These are phyloP conservation scores for Drosophila melanosoma DNA, from an alignment of 2,888 invertebrate genomes.

Conservation along the genomic window DNA sequence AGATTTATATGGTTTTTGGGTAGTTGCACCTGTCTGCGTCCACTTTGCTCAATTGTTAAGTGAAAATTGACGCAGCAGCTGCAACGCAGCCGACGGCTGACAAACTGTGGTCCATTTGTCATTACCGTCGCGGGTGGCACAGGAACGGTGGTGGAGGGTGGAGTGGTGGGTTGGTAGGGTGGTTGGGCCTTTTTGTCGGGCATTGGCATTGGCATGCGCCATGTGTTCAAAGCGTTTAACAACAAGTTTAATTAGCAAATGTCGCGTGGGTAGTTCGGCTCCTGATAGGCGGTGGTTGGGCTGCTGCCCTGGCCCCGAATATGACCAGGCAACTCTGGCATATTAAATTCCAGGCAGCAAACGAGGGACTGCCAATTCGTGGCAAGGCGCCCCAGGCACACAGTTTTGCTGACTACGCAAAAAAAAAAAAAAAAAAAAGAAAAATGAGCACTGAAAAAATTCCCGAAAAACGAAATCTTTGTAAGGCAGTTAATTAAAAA, in stretches of 20 bases:
- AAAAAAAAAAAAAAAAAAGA: conserved; percentile 14
- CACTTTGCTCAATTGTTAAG: conserved; percentile 41
- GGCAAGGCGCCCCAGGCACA: conserved; percentile 54
- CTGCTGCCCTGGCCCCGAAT: not conserved
- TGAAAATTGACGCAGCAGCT: conserved; percentile 53
- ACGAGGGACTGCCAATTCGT: conserved; percentile 70
- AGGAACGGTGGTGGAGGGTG: not conserved
- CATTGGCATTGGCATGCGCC: conserved; percentile 49
- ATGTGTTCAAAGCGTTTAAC: conserved; percentile 54
- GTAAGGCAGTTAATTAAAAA: conserved; percentile 77
- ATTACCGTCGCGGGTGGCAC: conserved; percentile 40
- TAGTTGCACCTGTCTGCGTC: not conserved
- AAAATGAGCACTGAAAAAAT: conserved; percentile 20
- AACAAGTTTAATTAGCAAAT: conserved; percentile 70
- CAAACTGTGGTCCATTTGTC: conserved; percentile 76
- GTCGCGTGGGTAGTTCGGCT: conserved; percentile 26
- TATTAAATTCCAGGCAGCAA: conserved; percentile 54
- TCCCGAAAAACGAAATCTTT: conserved; percentile 67
- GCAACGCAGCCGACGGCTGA: conserved; percentile 56
- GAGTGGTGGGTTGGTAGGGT: not conserved
- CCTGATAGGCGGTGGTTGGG: not conserved
- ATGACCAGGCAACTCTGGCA: conserved; percentile 52
- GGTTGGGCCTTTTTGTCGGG: not conserved
- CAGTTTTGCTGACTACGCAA: conserved; percentile 36
- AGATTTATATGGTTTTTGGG: not conserved